A percentile compares a stretch with the other conserved stretches of the same genome.
Evolutionary conservation across 2,797 vertebrate genomes (phyloP).

Genomic region (Mastacembelus armatus): DNA sequence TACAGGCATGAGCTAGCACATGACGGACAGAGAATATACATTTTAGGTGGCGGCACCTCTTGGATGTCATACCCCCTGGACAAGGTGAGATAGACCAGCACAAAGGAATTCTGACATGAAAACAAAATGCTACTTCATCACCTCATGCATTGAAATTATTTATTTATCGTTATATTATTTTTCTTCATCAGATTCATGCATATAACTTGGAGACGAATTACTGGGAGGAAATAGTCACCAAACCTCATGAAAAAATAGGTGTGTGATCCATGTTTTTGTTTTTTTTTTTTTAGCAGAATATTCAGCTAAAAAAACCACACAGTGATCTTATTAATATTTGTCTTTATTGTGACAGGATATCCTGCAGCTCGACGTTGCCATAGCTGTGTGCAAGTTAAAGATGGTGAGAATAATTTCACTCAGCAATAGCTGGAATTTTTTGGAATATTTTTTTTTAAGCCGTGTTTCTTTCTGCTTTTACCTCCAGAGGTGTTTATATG

Average conservation of each 20-base stretch:
- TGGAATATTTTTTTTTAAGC: not conserved
- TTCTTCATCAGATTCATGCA: constrained; percentile 89
- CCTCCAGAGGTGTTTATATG: constrained; percentile 93
- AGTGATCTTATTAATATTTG: too few relatives aligned
- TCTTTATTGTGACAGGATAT: constrained; percentile 86
- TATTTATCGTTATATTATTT: too few relatives aligned
- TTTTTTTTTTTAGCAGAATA: not conserved
- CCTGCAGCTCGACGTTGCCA: constrained; percentile 96
- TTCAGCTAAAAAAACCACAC: too few relatives aligned
- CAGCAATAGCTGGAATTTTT: not conserved
- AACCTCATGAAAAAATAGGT: constrained; percentile 95
- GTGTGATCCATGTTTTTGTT: constrained; percentile 32
- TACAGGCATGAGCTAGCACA: constrained; percentile 98
- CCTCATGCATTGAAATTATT: constrained; percentile 6
- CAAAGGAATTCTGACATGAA: not conserved
- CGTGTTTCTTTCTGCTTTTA: not conserved
- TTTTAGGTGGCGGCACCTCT: constrained; percentile 97
- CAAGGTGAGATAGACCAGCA: constrained; percentile 83
- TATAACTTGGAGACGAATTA: constrained; percentile 98
- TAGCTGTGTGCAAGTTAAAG: constrained; percentile 96
- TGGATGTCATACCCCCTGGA: constrained; percentile 97
- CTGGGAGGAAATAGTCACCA: constrained; percentile 96
- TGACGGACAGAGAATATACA: constrained; percentile 93
- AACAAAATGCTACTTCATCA: accelerated
- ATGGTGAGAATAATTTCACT: constrained; percentile 83